Evolutionary conservation across 2,113 vertebrate species (phyloP).

Genomic region (Nothobranchius kuhntae): DNA sequence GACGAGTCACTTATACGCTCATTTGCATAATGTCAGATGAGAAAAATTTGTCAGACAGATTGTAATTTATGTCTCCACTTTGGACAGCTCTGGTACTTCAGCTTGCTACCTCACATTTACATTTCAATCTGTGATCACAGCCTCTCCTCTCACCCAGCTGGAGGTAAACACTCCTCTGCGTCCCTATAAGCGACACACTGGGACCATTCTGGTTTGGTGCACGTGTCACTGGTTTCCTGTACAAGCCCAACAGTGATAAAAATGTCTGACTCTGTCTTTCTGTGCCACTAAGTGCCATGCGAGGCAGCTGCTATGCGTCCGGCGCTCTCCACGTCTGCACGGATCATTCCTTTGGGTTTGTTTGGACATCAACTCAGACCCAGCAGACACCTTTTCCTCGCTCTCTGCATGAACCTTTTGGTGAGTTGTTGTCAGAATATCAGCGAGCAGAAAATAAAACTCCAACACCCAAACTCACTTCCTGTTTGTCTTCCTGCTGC

Average conservation of each 20-base stretch:
- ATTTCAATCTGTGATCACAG: conserved; percentile 74
- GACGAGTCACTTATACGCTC: conserved; percentile 67
- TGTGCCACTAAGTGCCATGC: conserved; percentile 23
- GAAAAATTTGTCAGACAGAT: conserved; percentile 66
- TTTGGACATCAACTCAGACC: conserved; percentile 12
- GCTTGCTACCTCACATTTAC: conserved; percentile 70
- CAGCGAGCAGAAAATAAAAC: conserved; percentile 43
- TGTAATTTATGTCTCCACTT: conserved; percentile 73
- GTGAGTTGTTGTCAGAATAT: conserved; percentile 18
- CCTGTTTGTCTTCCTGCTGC: conserved; percentile 40
- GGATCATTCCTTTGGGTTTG: conserved; percentile 27
- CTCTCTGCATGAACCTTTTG: conserved; percentile 10
- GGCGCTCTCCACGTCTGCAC: not conserved
- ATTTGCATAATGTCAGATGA: conserved; percentile 77
- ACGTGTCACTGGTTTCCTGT: conserved; percentile 29
- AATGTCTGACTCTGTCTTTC: conserved; percentile 47
- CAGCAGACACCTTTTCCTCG: not conserved
- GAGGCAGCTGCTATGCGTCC: conserved; percentile 20
- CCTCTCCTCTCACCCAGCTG: conserved; percentile 56
- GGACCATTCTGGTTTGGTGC: conserved; percentile 45
- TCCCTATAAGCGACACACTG: conserved; percentile 50
- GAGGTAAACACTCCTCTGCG: conserved; percentile 67
- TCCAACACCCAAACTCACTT: conserved; percentile 11
- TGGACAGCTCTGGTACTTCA: conserved; percentile 57
- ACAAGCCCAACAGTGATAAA: conserved; percentile 29